Evolutionary conservation across 2,113 vertebrate genomes (phyloP).

Genomic region (Coptodon rendalli): DNA sequence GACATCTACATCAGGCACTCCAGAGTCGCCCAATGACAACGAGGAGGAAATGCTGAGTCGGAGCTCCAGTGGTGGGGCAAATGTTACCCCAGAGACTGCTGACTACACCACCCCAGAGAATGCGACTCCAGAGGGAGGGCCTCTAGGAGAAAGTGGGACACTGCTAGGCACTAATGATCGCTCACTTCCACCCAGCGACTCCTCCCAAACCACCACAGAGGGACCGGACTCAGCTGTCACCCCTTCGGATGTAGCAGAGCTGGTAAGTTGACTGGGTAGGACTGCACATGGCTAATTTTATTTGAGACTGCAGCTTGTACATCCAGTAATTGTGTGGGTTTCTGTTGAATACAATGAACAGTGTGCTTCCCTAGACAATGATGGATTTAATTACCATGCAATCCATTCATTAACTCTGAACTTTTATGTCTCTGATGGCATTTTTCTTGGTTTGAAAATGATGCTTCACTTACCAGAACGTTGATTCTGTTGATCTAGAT

Average conservation of each 20-base stretch:
- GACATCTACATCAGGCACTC: slow-evolving; percentile 68
- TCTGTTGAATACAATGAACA: neutral
- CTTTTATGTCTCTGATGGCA: neutral
- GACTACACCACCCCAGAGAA: slow-evolving; percentile 63
- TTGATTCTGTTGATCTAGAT: neutral
- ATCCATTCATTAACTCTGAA: neutral
- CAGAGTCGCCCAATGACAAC: slow-evolving; percentile 59
- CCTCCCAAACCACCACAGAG: slow-evolving; percentile 97
- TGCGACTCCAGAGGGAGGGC: slow-evolving; percentile 45
- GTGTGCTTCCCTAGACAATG: neutral
- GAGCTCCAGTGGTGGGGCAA: slow-evolving; percentile 85
- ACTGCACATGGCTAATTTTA: neutral
- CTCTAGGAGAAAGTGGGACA: slow-evolving; percentile 24
- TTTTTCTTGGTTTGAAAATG: neutral
- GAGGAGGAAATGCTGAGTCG: slow-evolving; percentile 81
- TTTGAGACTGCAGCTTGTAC: neutral
- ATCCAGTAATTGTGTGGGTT: neutral
- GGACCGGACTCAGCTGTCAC: slow-evolving; percentile 96
- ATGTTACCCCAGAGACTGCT: slow-evolving; percentile 76
- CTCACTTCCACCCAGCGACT: slow-evolving; percentile 91
- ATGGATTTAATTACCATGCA: neutral
- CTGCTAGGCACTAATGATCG: slow-evolving; percentile 38
- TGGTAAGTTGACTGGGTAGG: slow-evolving; percentile 78
- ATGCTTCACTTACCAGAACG: neutral
- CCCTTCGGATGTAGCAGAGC: slow-evolving; percentile 93